A percentile compares a stretch with the other conserved stretches of the same genome.
These are phyloP conservation scores for Oxygymnocypris stewartii DNA, from an alignment of 2,113 vertebrate species.

Conservation along the genomic window DNA sequence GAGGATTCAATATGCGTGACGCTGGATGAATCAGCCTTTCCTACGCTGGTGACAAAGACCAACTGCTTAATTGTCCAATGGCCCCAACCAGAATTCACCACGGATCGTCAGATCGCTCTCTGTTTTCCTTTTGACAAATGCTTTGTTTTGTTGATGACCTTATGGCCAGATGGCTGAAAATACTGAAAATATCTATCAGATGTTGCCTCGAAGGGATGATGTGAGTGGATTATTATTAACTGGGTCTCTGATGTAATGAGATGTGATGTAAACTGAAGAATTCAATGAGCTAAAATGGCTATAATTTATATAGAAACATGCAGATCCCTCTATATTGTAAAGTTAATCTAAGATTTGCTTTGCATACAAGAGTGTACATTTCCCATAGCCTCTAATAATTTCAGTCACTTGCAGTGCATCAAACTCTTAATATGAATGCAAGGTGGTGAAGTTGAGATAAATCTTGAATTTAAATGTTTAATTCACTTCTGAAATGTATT, in stretches of 20 bases:
- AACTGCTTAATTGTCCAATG: slow-evolving; percentile 24
- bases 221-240: slow-evolving; percentile 24
- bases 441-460: background rate
- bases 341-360: background rate
- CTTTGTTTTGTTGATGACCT: slow-evolving; percentile 34
- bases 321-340: background rate
- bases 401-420: background rate
- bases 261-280: background rate
- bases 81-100: slow-evolving; percentile 6
- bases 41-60: slow-evolving; percentile 46
- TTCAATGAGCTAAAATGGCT: background rate
- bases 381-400: background rate
- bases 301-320: background rate
- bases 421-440: background rate
- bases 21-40: slow-evolving; percentile 47
- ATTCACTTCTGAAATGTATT: background rate
- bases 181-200: slow-evolving; percentile 34
- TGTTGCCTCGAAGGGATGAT: slow-evolving; percentile 3
- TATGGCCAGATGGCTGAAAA: slow-evolving; percentile 44
- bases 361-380: background rate
- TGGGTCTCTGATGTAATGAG: background rate
- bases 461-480: background rate
- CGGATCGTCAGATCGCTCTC: background rate
- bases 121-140: too few relatives aligned
- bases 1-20: background rate